These are phyloP conservation scores for Eufriesea mexicana DNA, from an alignment of 1,140 invertebrate species.

Conservation along the genomic window DNA sequence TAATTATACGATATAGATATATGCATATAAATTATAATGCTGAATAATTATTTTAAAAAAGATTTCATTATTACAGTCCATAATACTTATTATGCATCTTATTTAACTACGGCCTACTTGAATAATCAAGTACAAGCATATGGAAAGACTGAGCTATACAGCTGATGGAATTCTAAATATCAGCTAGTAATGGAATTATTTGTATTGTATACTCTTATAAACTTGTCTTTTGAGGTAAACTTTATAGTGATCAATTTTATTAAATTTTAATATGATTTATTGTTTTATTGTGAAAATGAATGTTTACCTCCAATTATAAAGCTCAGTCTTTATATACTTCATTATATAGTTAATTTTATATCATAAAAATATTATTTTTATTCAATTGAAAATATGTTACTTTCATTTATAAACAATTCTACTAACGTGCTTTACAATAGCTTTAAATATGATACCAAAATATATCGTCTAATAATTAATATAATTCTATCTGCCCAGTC, in stretches of 20 bases:
- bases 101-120: conserved; percentile 60
- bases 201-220: conserved; percentile 35
- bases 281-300: conserved; percentile 1
- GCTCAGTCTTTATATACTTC: conserved; percentile 31
- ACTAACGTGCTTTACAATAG: conserved; percentile 62
- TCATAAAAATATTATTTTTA: not conserved
- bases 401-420: conserved; percentile 18
- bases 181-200: conserved; percentile 44
- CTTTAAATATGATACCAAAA: conserved; percentile 56
- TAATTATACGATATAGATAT: not conserved
- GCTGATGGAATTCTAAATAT: conserved; percentile 50
- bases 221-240: not conserved
- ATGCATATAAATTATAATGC: not conserved
- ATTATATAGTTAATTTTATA: not conserved
- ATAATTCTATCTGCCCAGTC: conserved; percentile 62
- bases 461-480: conserved; percentile 40
- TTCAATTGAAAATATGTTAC: conserved; percentile 33
- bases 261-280: not conserved
- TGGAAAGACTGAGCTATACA: conserved; percentile 53
- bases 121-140: conserved; percentile 43
- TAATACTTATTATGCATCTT: conserved; percentile 31
- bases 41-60: conserved; percentile 3
- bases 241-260: conserved; percentile 5
- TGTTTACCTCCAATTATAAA: conserved; percentile 16
- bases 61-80: not conserved